Conservation (phyloP, 1,140 invertebrate genomes). For the Brachionus rubens region DNA sequence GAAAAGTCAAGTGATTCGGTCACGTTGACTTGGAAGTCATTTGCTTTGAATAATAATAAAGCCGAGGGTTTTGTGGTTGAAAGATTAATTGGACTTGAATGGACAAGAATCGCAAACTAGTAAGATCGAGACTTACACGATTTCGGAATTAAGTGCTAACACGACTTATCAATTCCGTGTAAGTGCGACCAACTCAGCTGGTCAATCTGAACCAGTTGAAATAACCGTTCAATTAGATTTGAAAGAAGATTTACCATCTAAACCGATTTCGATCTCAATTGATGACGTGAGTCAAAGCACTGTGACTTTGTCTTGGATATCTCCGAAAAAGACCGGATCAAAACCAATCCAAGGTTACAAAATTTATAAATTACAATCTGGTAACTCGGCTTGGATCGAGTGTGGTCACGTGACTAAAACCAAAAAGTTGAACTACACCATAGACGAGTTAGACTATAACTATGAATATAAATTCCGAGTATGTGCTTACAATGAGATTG, state of each 20-base stretch:
- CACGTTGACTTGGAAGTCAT: slow-evolving; percentile 73
- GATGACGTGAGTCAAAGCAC: background rate
- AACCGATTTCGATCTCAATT: slow-evolving; percentile 24
- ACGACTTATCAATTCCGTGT: slow-evolving; percentile 34
- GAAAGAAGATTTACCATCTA: slow-evolving; percentile 24
- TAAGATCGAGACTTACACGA: background rate
- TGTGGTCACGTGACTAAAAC: slow-evolving; percentile 9
- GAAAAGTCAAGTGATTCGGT: slow-evolving; percentile 76
- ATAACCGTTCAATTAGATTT: slow-evolving; percentile 65
- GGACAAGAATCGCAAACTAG: slow-evolving; percentile 3
- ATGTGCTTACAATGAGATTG: slow-evolving; percentile 87
- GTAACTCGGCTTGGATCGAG: background rate
- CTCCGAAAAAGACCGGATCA: slow-evolving; percentile 1
- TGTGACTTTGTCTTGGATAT: slow-evolving; percentile 22
- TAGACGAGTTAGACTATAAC: slow-evolving; percentile 66
- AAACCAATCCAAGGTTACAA: slow-evolving; percentile 30
- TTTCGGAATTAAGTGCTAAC: background rate
- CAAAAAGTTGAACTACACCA: slow-evolving; percentile 1
- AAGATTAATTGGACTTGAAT: background rate
- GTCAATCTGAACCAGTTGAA: slow-evolving; percentile 76
- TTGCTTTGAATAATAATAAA: background rate
- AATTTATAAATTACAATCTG: background rate
- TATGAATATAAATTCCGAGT: slow-evolving; percentile 89
- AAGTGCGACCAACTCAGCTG: background rate
- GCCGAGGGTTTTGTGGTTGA: background rate